Conservation (phyloP, 2,888 invertebrate genomes). For the Agonopterix heracliana region DNA sequence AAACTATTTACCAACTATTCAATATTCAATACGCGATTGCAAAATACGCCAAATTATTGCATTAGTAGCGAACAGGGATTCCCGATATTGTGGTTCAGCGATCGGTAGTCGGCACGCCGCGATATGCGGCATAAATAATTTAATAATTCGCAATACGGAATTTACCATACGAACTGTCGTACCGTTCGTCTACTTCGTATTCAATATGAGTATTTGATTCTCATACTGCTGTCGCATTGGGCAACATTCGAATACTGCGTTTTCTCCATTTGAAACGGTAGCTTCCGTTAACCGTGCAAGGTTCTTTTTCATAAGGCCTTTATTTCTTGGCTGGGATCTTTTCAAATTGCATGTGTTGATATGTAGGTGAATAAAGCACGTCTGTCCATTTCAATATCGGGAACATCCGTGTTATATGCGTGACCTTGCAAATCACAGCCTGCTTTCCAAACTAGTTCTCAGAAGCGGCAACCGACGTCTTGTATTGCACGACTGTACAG, state of each 20-base stretch:
- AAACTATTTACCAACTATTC: constrained; percentile 74
- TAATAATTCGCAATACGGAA: constrained; percentile 76
- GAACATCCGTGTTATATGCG: constrained; percentile 76
- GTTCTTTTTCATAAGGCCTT: constrained; percentile 38
- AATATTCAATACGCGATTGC: constrained; percentile 75
- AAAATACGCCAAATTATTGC: constrained; percentile 77
- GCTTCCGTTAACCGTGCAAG: constrained; percentile 46
- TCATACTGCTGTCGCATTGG: constrained; percentile 72
- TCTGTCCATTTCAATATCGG: constrained; percentile 76
- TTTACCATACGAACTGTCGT: constrained; percentile 72
- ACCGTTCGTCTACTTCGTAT: constrained; percentile 73
- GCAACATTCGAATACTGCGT: constrained; percentile 51
- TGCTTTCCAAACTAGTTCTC: constrained; percentile 75
- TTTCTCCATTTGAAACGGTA: constrained; percentile 48
- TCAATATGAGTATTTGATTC: constrained; percentile 75
- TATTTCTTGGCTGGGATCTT: constrained; percentile 52
- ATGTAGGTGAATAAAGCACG: constrained; percentile 76
- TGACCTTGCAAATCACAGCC: constrained; percentile 77
- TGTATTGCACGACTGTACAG: constrained; percentile 59
- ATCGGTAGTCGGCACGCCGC: constrained; percentile 60
- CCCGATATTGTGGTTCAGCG: constrained; percentile 75
- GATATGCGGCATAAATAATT: constrained; percentile 76
- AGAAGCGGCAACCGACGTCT: constrained; percentile 63
- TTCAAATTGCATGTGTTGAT: constrained; percentile 68
- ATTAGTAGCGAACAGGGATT: constrained; percentile 74